phyloP scores from a whole-genome alignment of 2,113 vertebrate species.

The Tragulus kanchil region DNA sequence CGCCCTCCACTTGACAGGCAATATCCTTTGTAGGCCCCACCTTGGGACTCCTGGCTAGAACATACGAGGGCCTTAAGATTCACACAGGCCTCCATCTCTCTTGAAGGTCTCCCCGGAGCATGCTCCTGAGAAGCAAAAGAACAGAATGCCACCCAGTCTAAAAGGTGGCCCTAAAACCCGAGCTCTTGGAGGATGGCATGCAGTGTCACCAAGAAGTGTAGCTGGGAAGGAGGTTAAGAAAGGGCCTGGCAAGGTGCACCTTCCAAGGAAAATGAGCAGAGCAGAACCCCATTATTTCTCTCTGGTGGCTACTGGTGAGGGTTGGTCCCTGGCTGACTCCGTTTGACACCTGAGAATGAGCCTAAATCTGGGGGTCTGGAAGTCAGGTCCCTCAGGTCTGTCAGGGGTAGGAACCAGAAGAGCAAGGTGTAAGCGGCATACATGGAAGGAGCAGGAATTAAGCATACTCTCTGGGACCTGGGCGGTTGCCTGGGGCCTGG shows the following conservation, averaged over 20 bases:
- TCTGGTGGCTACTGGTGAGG: not conserved
- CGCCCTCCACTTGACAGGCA: not conserved
- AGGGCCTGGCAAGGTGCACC: not conserved
- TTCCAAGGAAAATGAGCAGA: not conserved
- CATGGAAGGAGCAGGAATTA: not conserved
- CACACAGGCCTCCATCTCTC: not conserved
- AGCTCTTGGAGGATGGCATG: not conserved
- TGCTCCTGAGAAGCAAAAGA: not conserved
- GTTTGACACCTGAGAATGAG: not conserved
- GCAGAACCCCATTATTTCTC: not conserved
- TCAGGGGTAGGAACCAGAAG: not conserved
- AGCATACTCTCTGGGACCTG: not conserved
- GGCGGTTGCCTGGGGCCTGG: not conserved
- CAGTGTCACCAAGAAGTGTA: not conserved
- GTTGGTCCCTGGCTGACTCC: not conserved
- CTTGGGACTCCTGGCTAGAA: not conserved
- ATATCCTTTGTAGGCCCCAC: not conserved
- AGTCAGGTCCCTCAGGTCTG: not conserved
- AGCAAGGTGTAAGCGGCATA: no score
- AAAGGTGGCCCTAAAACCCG: no score
- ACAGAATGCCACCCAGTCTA: not conserved
- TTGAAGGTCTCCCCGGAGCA: not conserved
- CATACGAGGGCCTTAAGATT: not conserved
- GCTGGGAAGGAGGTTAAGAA: not conserved
- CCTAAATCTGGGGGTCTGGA: not conserved